Evolutionary conservation across 2,113 vertebrate genomes (phyloP), one percentile per base, ranked within the genome.

Genomic region (Trichomycterus rosablanca): DNA sequence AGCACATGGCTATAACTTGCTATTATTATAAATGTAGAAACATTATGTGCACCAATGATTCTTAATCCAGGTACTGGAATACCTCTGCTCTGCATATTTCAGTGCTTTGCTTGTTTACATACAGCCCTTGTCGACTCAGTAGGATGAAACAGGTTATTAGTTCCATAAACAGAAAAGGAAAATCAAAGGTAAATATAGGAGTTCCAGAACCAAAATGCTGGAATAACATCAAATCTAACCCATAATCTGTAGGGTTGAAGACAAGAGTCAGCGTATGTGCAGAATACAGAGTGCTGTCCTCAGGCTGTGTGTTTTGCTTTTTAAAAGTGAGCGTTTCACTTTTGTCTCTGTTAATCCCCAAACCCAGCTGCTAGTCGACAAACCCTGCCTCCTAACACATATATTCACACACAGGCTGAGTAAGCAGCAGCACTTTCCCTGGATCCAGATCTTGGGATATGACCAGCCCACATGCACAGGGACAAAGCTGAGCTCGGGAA

Each of bases 301-400:
- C 18, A 68, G 61, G 43, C 56, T 62, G 57, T 66, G 66, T 56
- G 28, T 30, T 9, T 49, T 44, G 22, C 28, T 48, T 42, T 48
- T 23, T 16, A n/a, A 15, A 9, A 40, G 26, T 9, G 28, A 26
- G 32, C 8, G 7, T 34, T 32, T 10, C 28, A 45, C 30, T 56
- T 65, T 61, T 64, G 68, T 74, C 39, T 35, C 7, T 26, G 30
- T 32, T 72, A 67, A 70, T 60, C 70, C 67, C 22, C 3, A 18
- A 42, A 54, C 43, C 24, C 46, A 44, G 37, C 49, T 46, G 56
- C 44, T 23, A 20, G 24, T 35, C 28, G 52, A 22, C 53, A 30
- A 60, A 7, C 54, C 62, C 63, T 59, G 42, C 55, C 34, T 58
- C 19, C 30, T 32, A 53, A 55, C 55, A 30, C 61, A 16, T 24